Evolutionary conservation across 2,113 vertebrate genomes (phyloP).

Genomic region (Sardina pilchardus): DNA sequence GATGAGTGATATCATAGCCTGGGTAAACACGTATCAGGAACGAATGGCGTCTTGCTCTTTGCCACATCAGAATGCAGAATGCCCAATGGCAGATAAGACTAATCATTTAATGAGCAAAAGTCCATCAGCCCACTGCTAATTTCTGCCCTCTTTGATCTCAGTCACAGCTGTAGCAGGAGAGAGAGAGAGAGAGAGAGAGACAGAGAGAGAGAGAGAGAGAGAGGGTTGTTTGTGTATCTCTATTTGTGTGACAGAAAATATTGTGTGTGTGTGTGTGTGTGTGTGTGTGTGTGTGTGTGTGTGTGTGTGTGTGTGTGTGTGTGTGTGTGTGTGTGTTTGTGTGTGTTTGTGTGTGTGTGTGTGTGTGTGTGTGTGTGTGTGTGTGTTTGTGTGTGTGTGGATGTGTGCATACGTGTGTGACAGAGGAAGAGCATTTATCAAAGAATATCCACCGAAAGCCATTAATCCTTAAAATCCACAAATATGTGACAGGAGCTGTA

Average conservation of each 20-base stretch:
- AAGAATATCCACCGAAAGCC: background rate
- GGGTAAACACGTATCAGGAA: background rate
- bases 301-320: background rate
- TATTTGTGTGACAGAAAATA: background rate
- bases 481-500: no score
- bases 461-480: background rate
- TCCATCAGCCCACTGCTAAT: background rate
- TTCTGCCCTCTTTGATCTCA: slow-evolving; percentile 7
- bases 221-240: background rate
- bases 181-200: background rate
- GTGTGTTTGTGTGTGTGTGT: background rate
- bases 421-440: background rate
- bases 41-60: background rate
- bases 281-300: no score
- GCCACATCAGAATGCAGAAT: background rate
- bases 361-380: background rate
- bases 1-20: no score
- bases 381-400: background rate
- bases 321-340: background rate
- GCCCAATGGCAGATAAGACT: background rate
- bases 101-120: background rate
- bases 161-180: background rate
- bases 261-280: background rate
- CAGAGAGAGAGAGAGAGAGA: background rate
- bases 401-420: background rate